Base-by-base conservation (phyloP, 1,140 invertebrate genomes). In the Bombus vancouverensis region DNA sequence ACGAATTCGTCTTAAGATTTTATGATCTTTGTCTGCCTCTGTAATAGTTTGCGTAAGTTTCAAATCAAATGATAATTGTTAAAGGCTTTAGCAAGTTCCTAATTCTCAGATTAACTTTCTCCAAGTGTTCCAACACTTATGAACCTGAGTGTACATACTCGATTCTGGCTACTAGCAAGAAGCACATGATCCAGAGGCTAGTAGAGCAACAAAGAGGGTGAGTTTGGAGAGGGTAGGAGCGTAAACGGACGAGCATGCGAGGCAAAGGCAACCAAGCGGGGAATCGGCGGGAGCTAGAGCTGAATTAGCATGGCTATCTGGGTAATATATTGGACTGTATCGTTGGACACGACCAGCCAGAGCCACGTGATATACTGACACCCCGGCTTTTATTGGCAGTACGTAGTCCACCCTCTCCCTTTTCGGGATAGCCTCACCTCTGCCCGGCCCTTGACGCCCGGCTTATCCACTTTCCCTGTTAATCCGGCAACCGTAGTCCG, bases 271-370 rank as follows among this genome's bases (percentile, higher is more conserved):
- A 89, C 81, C 86, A 83, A 86, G 79, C 88, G 88, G 83, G 86
- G 81, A 89, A 88, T 83, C 87, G 87, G 87, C 77, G 87, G 88
- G 68, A 86, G 85, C 78, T 90, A 92, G 88, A 87, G 89, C 87
- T 89, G 92, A 93, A 93, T 93, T 93, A 93, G 92, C 92, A 92
- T 93, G 92, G 89, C 92, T 93, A 93, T 93, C 92, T 93, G 89
- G 85, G 87, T 93, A 92, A 93, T 93, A 93, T 93, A 93, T 93
- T 93, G 91, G 91, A 92, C 88, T 92, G 90, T 92, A 93, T 93
- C 91, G 91, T 92, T 86, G 91, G 85, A 92, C 91, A 91, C 88
- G 91, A 86, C 59, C 87, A 83, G 80, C 83, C 90, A 87, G 90
- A 88, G 81, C 87, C 84, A 78, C 81, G 85, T 92, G 91, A 91